phyloP scores from a whole-genome alignment of 2,113 vertebrate species.

The Muscicapa adusta region DNA sequence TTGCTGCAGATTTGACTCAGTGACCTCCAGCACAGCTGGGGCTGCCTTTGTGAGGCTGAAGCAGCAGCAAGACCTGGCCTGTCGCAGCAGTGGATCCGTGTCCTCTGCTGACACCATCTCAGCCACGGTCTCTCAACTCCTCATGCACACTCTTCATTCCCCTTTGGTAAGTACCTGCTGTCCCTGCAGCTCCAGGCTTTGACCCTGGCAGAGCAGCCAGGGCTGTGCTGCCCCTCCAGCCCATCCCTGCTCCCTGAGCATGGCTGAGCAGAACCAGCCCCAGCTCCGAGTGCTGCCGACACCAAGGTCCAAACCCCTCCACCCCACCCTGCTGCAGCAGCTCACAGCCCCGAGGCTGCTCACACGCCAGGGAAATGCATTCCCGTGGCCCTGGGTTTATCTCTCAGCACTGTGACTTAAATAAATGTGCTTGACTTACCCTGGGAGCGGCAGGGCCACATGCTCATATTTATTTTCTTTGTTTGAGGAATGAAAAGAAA shows the following conservation, averaged over 20 bases:
- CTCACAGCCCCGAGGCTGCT: background rate
- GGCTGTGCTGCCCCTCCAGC: background rate
- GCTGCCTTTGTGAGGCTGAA: background rate
- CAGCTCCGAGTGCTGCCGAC: accelerated
- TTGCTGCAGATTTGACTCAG: background rate
- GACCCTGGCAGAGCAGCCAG: background rate
- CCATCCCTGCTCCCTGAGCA: accelerated
- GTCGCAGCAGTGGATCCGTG: background rate
- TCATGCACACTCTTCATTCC: background rate
- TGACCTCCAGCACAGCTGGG: background rate
- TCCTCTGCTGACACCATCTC: background rate
- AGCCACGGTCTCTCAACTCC: background rate
- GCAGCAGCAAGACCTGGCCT: background rate
- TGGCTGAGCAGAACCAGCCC: accelerated
- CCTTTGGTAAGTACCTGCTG: accelerated
- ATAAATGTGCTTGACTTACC: background rate
- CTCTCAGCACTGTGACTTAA: background rate
- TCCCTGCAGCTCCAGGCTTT: background rate
- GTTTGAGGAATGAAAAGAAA: background rate
- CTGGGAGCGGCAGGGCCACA: background rate
- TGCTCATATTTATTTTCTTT: background rate
- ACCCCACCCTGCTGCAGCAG: too few relatives aligned
- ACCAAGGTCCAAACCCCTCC: background rate
- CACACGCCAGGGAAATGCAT: background rate
- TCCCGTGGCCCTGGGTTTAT: background rate